Conservation (phyloP, 2,888 invertebrate species). For the Aspidiotus destructor region DNA sequence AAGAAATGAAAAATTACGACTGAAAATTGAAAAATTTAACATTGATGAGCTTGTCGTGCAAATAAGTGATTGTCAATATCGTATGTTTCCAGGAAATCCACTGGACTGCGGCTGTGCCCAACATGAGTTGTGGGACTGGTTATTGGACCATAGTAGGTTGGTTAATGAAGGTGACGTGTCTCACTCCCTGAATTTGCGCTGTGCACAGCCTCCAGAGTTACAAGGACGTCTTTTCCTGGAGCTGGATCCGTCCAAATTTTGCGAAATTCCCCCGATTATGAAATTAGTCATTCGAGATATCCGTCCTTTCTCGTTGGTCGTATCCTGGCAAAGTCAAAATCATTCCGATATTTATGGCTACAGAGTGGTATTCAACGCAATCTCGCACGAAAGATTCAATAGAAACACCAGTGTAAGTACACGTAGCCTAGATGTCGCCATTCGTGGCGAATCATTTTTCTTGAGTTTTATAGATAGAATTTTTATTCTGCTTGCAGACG, state of each 20-base stretch:
- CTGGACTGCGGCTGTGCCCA: constrained; percentile 81
- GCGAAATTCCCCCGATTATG: constrained; percentile 70
- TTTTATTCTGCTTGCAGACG: constrained; percentile 47
- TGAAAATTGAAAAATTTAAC: too few species aligned
- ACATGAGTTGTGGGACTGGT: constrained; percentile 85
- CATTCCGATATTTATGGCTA: constrained; percentile 74
- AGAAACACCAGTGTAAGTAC: constrained; percentile 18
- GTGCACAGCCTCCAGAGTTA: constrained; percentile 73
- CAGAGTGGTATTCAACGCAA: constrained; percentile 71
- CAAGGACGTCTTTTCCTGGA: constrained; percentile 65
- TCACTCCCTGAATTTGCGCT: constrained; percentile 48
- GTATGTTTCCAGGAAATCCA: constrained; percentile 63
- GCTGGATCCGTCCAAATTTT: constrained; percentile 70
- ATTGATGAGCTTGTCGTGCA: neutral
- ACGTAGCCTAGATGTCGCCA: neutral
- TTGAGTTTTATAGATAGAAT: too few species aligned
- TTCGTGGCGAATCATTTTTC: too few species aligned
- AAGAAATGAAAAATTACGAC: too few species aligned
- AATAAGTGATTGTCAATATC: neutral
- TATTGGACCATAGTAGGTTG: constrained; percentile 75
- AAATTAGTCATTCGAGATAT: constrained; percentile 80
- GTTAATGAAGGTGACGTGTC: constrained; percentile 36
- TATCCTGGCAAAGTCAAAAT: constrained; percentile 75
- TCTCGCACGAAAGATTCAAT: constrained; percentile 40
- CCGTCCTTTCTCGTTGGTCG: constrained; percentile 73